A percentile compares a stretch with the other conserved stretches of the same genome.
phyloP scores from a whole-genome alignment of 1,140 invertebrate genomes.

The Conopomorpha cramerella region DNA sequence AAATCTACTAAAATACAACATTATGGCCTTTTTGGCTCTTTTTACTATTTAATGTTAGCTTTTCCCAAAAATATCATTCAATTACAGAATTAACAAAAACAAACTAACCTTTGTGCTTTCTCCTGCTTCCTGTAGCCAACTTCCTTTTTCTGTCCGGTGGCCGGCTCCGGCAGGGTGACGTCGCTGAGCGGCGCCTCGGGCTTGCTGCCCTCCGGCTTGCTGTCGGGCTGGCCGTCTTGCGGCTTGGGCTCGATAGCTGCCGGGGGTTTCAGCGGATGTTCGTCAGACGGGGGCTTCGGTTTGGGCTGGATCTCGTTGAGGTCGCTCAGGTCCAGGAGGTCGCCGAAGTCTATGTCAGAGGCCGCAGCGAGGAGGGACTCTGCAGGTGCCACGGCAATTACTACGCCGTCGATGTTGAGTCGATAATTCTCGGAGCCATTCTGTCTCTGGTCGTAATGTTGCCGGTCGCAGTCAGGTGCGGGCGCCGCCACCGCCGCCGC shows the following conservation, averaged over 20 bases:
- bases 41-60: too few species aligned
- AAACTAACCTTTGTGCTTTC: conserved; percentile 37
- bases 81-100: too few species aligned
- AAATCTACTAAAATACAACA: too few species aligned
- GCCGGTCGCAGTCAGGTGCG: conserved; percentile 13
- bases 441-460: conserved; percentile 69
- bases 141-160: conserved; percentile 29
- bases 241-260: neutral
- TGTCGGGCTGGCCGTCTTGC: conserved; percentile 11
- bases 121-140: conserved; percentile 24
- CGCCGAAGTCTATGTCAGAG: conserved; percentile 26
- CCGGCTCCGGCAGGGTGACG: conserved; percentile 14
- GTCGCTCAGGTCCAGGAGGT: conserved; percentile 32
- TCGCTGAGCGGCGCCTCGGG: conserved; percentile 14
- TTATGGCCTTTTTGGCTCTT: too few species aligned
- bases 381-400: conserved; percentile 66
- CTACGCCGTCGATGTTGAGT: conserved; percentile 67
- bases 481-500: conserved; percentile 18
- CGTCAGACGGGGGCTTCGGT: conserved; percentile 4
- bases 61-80: neutral
- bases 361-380: conserved; percentile 51
- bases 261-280: conserved; percentile 30
- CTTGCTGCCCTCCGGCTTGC: conserved; percentile 9
- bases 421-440: conserved; percentile 72
- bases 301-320: conserved; percentile 13